Base-by-base conservation (phyloP, 1,140 invertebrate genomes). In the Oppia nitens region DNA sequence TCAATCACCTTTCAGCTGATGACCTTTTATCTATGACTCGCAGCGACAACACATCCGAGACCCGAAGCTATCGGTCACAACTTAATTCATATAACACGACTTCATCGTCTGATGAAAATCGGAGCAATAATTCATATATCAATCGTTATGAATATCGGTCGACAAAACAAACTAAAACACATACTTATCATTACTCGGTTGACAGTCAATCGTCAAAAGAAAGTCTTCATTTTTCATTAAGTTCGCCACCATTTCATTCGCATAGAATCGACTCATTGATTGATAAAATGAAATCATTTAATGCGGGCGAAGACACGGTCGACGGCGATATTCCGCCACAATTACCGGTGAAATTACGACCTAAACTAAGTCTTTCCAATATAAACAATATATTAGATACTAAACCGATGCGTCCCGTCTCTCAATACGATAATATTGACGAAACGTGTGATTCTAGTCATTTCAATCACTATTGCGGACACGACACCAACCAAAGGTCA, bases 391-490 rank as follows among this genome's bases (percentile, higher is more conserved):
- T 9, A 21, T 50, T 20, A 9, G 12, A 26, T n/a, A 9, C 48
- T 14, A 47, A 14, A 9, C 6, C 11, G 4, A 48, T 24, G 20
- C 47, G 57, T 4, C 57, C 57, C n/a, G 21, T 51, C n/a, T 59
- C 57, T n/a, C 49, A 59, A 59, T 59, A 59, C 47, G 57, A 59
- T 24, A 59, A 59, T 53, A 20, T 59, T 20, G 21, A 23, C 11
- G 50, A 45, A 21, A 17, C 9, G 48, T 17, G 25, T 21, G 17
- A 12, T 45, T n/a, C 53, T 48, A 51, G 49, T 51, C 49, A 24
- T 9, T 14, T 9, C 6, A 20, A n/a, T 51, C 21, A 24, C 49
- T n/a, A n/a, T 21, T 45, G 17, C 24, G n/a, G n/a, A 32, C n/a
- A 47, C 28, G 55, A 56, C 21, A n/a, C 21, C 11, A 56, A 6